Conservation (phyloP, 1,140 invertebrate genomes). For the Andricus grossulariae region DNA sequence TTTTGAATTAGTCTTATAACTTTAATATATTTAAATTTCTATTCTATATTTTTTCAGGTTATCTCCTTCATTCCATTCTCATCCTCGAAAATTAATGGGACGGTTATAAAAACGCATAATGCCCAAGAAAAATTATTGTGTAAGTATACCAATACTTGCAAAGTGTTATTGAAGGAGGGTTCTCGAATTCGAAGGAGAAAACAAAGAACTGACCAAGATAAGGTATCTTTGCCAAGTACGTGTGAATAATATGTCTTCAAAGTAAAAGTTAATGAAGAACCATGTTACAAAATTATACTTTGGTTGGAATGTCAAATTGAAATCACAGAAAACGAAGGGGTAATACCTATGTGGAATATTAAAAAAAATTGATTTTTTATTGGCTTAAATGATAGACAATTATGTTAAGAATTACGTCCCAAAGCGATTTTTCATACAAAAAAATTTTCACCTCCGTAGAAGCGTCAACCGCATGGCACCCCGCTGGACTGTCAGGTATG, state of each 20-base stretch:
- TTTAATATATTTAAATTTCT: too few species aligned
- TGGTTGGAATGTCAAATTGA: neutral
- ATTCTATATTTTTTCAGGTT: neutral
- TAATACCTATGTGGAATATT: too few species aligned
- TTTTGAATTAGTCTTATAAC: too few species aligned
- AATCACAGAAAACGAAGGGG: neutral
- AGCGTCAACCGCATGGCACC: too few species aligned
- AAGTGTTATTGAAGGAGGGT: neutral
- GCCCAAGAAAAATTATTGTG: constrained; percentile 1
- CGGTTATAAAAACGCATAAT: neutral
- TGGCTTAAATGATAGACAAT: too few species aligned
- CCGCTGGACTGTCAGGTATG: too few species aligned
- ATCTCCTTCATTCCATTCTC: neutral
- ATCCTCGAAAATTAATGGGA: neutral
- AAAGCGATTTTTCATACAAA: too few species aligned
- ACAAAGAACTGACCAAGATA: neutral
- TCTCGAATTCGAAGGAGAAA: neutral
- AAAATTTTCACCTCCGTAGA: too few species aligned
- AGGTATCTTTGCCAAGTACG: neutral
- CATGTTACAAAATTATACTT: too few species aligned
- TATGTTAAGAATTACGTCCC: too few species aligned
- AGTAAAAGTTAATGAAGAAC: neutral
- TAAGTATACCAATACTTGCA: neutral
- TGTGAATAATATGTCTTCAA: neutral
- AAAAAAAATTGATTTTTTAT: too few species aligned